These are phyloP conservation scores for Heloderma charlesbogerti DNA, from an alignment of 2,113 vertebrate species.

Conservation along the genomic window DNA sequence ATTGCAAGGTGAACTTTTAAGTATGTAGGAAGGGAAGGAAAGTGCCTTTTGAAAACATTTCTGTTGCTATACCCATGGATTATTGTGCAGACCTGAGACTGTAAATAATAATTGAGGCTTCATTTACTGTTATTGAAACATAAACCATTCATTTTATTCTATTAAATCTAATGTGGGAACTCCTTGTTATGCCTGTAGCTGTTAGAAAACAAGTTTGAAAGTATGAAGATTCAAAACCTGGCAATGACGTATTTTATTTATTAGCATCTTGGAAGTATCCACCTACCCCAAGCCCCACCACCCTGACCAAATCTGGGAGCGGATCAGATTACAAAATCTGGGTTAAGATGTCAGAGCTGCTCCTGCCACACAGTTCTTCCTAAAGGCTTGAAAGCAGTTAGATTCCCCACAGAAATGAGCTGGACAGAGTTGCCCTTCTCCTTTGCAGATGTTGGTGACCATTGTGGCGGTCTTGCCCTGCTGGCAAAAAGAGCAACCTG, in stretches of 20 bases:
- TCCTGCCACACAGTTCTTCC: background rate
- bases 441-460: background rate
- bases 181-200: slow-evolving; percentile 60
- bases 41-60: slow-evolving; percentile 7
- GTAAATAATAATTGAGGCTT: slow-evolving; percentile 7
- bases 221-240: slow-evolving; percentile 60
- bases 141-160: slow-evolving; percentile 49
- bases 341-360: background rate
- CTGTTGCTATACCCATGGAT: background rate
- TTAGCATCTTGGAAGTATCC: background rate
- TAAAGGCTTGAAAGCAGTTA: background rate
- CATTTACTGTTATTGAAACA: slow-evolving; percentile 54
- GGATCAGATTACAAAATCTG: background rate
- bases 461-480: background rate
- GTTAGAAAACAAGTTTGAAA: slow-evolving; percentile 40
- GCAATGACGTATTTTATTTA: slow-evolving; percentile 42
- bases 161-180: slow-evolving; percentile 48
- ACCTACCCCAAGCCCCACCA: background rate
- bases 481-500: background rate
- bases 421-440: too few relatives aligned
- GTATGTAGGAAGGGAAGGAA: slow-evolving; percentile 25
- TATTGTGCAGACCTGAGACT: background rate
- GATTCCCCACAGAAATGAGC: background rate
- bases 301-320: background rate
- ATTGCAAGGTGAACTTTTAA: slow-evolving; percentile 44